Evolutionary conservation across 2,888 invertebrate genomes (phyloP).

Genomic region (Oligia latruncula): DNA sequence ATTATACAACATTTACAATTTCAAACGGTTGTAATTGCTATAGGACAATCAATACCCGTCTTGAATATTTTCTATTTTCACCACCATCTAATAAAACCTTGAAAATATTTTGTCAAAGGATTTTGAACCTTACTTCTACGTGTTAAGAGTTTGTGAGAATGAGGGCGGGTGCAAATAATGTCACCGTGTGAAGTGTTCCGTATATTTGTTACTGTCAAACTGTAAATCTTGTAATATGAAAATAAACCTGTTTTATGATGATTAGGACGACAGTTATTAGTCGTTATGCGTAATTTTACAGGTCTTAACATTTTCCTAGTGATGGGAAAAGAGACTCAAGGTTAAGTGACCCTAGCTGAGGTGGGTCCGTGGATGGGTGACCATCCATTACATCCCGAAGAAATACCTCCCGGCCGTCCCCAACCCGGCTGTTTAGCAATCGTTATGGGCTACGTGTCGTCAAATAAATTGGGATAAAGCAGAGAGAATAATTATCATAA

Average conservation of each 20-base stretch:
- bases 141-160: background rate
- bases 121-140: background rate
- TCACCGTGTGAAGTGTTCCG: conserved; percentile 39
- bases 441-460: no score
- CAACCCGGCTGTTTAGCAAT: no score
- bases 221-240: conserved; percentile 61
- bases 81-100: background rate
- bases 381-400: background rate
- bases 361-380: background rate
- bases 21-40: conserved; percentile 70
- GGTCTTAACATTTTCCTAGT: conserved; percentile 9
- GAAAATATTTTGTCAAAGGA: background rate
- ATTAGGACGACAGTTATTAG: conserved; percentile 39
- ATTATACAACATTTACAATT: conserved; percentile 70
- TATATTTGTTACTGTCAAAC: conserved; percentile 69
- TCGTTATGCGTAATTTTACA: conserved; percentile 41
- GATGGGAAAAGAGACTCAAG: conserved; percentile 8
- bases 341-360: background rate
- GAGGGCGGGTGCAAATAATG: background rate
- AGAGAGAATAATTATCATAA: no score
- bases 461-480: no score
- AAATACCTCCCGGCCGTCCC: background rate
- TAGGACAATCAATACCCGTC: conserved; percentile 73
- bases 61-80: conserved; percentile 55
- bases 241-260: conserved; percentile 60